Conservation (phyloP, 2,888 invertebrate species). For the Atethmia centrago region DNA sequence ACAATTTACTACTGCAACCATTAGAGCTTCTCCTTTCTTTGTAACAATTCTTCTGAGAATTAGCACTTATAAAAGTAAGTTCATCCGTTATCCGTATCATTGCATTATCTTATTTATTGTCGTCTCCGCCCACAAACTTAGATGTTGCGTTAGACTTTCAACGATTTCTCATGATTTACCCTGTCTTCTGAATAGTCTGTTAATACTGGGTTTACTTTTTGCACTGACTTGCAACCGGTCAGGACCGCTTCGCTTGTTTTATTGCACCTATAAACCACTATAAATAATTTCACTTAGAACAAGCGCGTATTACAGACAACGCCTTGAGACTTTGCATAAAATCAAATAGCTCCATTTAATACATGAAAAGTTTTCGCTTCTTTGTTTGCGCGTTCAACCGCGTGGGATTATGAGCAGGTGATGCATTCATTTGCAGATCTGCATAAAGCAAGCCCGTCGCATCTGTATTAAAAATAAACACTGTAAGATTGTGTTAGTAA, state of each 20-base stretch:
- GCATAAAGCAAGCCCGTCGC: constrained; percentile 26
- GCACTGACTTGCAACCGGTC: constrained; percentile 79
- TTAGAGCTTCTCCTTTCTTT: constrained; percentile 24
- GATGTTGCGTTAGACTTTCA: constrained; percentile 72
- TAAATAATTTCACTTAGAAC: constrained; percentile 65
- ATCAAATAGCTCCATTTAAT: constrained; percentile 47
- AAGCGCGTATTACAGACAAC: constrained; percentile 49
- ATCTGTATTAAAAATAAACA: constrained; percentile 47
- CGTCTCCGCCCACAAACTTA: constrained; percentile 74
- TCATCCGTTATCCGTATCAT: constrained; percentile 59
- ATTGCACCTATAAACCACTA: constrained; percentile 62
- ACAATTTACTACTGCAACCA: constrained; percentile 13
- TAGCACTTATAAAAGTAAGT: constrained; percentile 51
- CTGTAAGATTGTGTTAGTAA: constrained; percentile 20
- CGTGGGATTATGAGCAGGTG: constrained; percentile 60
- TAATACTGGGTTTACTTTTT: constrained; percentile 81
- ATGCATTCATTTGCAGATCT: constrained; percentile 56
- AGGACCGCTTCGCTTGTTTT: constrained; percentile 60
- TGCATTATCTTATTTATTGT: constrained; percentile 79
- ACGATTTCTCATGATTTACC: constrained; percentile 84
- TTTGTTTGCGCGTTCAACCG: constrained; percentile 47
- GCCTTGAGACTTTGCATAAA: constrained; percentile 49
- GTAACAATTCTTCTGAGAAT: constrained; percentile 27
- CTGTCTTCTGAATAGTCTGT: constrained; percentile 72
- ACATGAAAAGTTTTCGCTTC: constrained; percentile 43